Base-by-base conservation (phyloP, 2,113 vertebrate genomes). In the Brachirus orientalis region DNA sequence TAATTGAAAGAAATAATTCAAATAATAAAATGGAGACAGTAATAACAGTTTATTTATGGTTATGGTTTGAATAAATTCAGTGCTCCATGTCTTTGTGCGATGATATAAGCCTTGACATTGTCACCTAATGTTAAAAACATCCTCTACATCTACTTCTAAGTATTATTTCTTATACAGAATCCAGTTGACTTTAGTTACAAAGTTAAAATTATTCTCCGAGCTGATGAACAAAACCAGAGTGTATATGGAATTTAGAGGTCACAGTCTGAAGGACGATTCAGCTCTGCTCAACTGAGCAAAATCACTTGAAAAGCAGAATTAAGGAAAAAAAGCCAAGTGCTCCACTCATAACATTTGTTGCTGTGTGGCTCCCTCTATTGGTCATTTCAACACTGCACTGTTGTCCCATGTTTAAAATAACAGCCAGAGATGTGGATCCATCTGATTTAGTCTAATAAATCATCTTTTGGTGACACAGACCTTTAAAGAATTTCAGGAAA, bases 331-430 rank as follows among this genome's bases (percentile, higher is more conserved):
- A 19, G n/a, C 57, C n/a, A n/a, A 47, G 53, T 28, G 48, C 12
- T 17, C 0, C 5, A 10, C 18, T 12, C 0, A 12, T 52, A 12
- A 18, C 13, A 59, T 77, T 33, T 52, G 59, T 78, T 47, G 65
- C 33, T 17, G 36, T 76, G 59, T 79, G 59, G 70, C 75, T 46
- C 90, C 88, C 72, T 78, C 90, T 90, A 19, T 65, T 87, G 89
- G 86, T 55, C 52, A 33, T 33, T 14, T 8, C 35, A 12, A 43
- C 14, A 43, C 40, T 43, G 40, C 14, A 13, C n/a, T 10, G 28
- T 28, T 28, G 28, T 28, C 22, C 22, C 22, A 2, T 5, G 5
- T 28, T n/a, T n/a, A n/a, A n/a, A n/a, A n/a, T n/a, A n/a, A n/a
- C n/a, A n/a, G n/a, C n/a, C n/a, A n/a, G n/a, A n/a, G n/a, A n/a